phyloP scores from a whole-genome alignment of 2,113 vertebrate genomes.

The Chlorodrepanis virens region DNA sequence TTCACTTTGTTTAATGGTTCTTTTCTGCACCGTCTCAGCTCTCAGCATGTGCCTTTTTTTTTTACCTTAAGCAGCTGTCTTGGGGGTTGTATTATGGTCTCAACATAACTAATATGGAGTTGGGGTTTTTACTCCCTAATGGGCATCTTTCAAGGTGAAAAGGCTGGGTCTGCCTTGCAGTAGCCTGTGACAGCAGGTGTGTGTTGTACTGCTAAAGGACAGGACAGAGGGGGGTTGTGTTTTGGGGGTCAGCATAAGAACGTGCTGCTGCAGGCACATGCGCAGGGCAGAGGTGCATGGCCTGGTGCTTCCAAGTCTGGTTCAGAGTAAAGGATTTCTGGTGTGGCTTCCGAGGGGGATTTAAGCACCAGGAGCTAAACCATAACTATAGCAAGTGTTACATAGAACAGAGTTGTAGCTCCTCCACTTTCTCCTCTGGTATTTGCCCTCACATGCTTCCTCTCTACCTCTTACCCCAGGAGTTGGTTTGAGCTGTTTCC shows the following conservation, averaged over 20 bases:
- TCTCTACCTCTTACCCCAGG: fast-evolving
- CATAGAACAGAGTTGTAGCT: fast-evolving
- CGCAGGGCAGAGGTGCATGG: background rate
- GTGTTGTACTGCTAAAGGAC: background rate
- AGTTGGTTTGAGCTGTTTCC: fast-evolving
- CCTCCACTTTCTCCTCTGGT: background rate
- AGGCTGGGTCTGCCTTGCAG: background rate
- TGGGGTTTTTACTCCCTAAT: fast-evolving
- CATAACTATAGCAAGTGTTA: fast-evolving
- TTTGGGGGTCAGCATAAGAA: background rate
- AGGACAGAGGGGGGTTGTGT: too few relatives aligned
- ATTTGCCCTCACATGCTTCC: fast-evolving
- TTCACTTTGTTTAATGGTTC: background rate
- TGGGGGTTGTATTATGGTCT: fast-evolving
- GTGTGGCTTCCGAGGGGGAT: background rate
- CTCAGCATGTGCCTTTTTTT: too few relatives aligned
- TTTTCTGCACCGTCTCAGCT: background rate
- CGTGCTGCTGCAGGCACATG: fast-evolving
- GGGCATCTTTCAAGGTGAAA: fast-evolving
- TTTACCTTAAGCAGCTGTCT: background rate
- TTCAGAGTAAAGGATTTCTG: background rate
- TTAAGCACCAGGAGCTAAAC: background rate
- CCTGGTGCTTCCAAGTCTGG: background rate
- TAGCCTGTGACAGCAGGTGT: background rate
- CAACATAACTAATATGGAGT: fast-evolving